Evolutionary conservation across 2,888 invertebrate species (phyloP), one percentile per base, ranked within the genome.

Genomic region (Drosophila robusta): DNA sequence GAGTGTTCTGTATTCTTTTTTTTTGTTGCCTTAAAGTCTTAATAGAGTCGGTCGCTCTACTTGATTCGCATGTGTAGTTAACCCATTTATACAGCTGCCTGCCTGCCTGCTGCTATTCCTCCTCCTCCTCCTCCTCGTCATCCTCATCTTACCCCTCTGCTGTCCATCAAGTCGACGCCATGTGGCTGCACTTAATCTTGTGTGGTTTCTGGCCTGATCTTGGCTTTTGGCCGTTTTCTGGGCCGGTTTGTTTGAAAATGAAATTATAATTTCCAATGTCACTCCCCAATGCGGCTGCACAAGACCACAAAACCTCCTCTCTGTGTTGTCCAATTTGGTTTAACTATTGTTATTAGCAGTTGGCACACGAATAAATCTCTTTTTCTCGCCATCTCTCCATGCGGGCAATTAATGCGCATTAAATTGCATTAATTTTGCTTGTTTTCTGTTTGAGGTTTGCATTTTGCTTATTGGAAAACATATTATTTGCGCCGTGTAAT

Each of bases 181-280:
- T 55, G 55, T 70, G 61, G 46, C 6, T 41, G 38, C 60, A 44
- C 63, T 67, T 49, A 70, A 64, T 74, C 67, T 57, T 45, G 67
- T 85, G 49, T 44, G 8, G 41, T 58, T 51, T 14, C 9, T 39
- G 39, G 16, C 9, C 16, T 9, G 39, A 32, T 45, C 46, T 34
- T 55, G 34, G 44, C 39, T 66, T 58, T 60, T 54, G 34, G 9
- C 29, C 29, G 29, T 24, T 36, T 38, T 49, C 16, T 49, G 42
- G 54, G 29, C 72, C 52, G 44, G 45, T 47, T 60, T 50, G 47
- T 38, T 65, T 54, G 56, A 77, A 87, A 85, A 65, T 69, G 64
- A 77, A 85, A 82, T 80, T 73, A 70, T 57, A 61, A 75, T 75
- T 75, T 70, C 32, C 63, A 75, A 71, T 71, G 71, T 51, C 78